A percentile compares a stretch with the other conserved stretches of the same genome.
Conservation (phyloP, 2,888 invertebrate species). For the Empis livida region DNA sequence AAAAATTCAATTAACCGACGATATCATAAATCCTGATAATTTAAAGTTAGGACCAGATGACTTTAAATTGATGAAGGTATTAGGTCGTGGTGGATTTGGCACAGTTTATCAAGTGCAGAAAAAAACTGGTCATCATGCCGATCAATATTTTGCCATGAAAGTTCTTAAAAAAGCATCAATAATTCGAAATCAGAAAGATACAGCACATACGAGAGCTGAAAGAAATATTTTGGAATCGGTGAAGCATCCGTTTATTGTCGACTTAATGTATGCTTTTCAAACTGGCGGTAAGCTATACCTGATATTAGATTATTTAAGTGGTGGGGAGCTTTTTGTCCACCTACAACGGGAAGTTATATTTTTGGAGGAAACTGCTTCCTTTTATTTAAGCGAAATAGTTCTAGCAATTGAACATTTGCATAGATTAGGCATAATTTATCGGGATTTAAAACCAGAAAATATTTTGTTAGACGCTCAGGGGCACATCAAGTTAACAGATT, state of each 20-base stretch:
- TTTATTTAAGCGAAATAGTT: constrained; percentile 95
- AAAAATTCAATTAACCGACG: no score
- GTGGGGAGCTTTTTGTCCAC: constrained; percentile 98
- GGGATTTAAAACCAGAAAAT: constrained; percentile 98
- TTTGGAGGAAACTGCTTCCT: constrained; percentile 95
- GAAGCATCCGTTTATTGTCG: constrained; percentile 99
- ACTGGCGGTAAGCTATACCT: constrained; percentile 98
- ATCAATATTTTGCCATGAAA: constrained; percentile 98
- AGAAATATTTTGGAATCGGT: constrained; percentile 98
- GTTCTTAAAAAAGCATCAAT: constrained; percentile 95
- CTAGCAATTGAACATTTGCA: constrained; percentile 97
- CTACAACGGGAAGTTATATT: constrained; percentile 98
- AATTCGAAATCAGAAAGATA: constrained; percentile 98
- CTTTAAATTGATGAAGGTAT: no score
- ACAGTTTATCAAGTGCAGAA: constrained; percentile 64
- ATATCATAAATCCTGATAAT: no score
- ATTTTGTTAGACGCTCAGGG: constrained; percentile 89
- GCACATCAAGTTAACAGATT: constrained; percentile 98
- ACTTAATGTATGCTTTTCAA: constrained; percentile 99
- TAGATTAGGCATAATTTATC: constrained; percentile 90
- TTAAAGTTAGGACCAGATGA: no score
- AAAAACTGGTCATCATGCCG: constrained; percentile 78
- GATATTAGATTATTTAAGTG: constrained; percentile 97
- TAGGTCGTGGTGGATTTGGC: no score
- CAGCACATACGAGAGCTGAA: constrained; percentile 99